Evolutionary conservation across 2,888 invertebrate species (phyloP), one percentile per base, ranked within the genome.

Genomic region (Sphinx pinastri): DNA sequence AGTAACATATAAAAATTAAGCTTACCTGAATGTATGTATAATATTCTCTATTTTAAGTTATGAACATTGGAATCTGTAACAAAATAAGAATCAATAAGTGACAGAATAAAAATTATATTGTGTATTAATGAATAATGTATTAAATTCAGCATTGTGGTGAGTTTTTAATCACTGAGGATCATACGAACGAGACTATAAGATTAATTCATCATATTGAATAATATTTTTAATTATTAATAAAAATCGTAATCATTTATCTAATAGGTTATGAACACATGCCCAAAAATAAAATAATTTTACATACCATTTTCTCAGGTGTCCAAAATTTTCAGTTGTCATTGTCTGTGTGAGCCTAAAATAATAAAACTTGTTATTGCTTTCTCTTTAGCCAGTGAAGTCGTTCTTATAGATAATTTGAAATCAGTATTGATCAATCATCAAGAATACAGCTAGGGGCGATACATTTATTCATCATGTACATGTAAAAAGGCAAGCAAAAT

Each of bases 141-240:
- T 59, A 0, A 59, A 10, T 70, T 88, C 87, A 88, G 88, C 81
- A 66, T 74, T 66, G 78, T 82, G 89, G 89, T 89, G 85, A 81
- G 68, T 79, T 84, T 88, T 71, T 82, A 90, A 89, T 89, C 89
- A 71, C 12, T 75, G 72, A 72, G 73, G 70, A 79, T 89, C 88
- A 89, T 89, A 85, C 88, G 88, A 89, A 89, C 89, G 87, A 89
- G 89, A 71, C 71, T 79, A 81, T 75, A 73, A 73, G 73, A 72
- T 72, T 52, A 76, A 76, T 76, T 88, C 86, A 88, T 88, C 87
- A 88, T 75, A 38, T 16, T 63, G 25, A 25, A 25, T n/a, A n/a
- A n/a, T n/a, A n/a, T n/a, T n/a, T 51, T 11, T 13, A 51, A 2
- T 51, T 51, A 51, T 51, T 51, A 51, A 13, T 11, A 51, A 13